Percentiles rank a stretch among this genome's conserved stretches.
Evolutionary conservation across 2,113 vertebrate species (phyloP).

Genomic region (Dolichotis patagonum): DNA sequence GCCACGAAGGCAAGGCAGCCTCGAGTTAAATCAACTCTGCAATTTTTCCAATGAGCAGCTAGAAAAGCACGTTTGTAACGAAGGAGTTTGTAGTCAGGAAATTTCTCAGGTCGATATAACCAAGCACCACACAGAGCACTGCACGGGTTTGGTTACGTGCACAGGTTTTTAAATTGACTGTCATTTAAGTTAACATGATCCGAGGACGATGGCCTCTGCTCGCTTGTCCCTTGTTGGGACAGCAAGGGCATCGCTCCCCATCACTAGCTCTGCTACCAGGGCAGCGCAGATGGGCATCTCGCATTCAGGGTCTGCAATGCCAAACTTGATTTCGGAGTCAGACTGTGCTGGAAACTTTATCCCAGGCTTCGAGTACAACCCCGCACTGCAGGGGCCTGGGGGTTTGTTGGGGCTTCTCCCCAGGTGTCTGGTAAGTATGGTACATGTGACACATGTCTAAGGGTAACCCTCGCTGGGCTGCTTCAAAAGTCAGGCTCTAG

Average conservation of each 20-base stretch:
- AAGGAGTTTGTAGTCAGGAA: neutral
- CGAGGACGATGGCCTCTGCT: neutral
- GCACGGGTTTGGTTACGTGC: neutral
- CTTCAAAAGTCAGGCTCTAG: neutral
- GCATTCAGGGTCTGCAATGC: neutral
- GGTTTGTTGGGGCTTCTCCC: neutral
- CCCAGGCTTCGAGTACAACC: neutral
- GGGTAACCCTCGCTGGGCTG: neutral
- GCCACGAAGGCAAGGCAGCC: neutral
- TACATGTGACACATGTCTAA: neutral
- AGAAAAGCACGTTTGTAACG: neutral
- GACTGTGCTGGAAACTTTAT: neutral
- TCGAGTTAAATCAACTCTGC: neutral
- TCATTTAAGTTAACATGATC: neutral
- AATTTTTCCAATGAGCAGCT: neutral
- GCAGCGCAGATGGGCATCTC: fast-evolving
- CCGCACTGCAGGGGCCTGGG: neutral
- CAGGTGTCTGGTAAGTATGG: neutral
- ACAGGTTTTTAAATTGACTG: neutral
- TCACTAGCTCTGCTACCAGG: neutral
- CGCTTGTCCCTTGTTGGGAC: too few species aligned
- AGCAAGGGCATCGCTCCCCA: too few species aligned
- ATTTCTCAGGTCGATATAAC: neutral
- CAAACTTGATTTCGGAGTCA: neutral
- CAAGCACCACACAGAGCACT: neutral